Evolutionary conservation across 2,888 invertebrate genomes (phyloP).

Genomic region (Patella depressa): DNA sequence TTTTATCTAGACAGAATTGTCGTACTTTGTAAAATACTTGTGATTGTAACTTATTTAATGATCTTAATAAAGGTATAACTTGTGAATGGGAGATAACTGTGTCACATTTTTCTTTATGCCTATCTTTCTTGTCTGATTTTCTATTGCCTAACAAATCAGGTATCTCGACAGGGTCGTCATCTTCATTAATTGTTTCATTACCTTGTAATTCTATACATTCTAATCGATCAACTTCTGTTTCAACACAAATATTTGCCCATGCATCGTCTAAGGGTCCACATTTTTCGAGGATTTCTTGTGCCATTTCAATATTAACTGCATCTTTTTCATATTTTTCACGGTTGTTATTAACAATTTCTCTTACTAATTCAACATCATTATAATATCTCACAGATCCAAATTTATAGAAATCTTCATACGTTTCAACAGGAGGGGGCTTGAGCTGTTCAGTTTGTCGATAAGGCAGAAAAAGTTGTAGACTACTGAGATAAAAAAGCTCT

Average conservation of each 20-base stretch:
- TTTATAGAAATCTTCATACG: conserved; percentile 3
- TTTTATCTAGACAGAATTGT: conserved; percentile 21
- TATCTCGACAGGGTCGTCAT: neutral
- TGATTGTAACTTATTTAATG: conserved; percentile 23
- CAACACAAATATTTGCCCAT: conserved; percentile 10
- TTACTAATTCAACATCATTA: neutral
- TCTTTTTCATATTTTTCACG: conserved; percentile 8
- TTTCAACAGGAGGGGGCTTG: neutral
- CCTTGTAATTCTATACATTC: neutral
- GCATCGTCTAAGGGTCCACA: conserved; percentile 14
- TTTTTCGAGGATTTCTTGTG: conserved; percentile 2
- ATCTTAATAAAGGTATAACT: conserved; percentile 6
- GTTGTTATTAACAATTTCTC: conserved; percentile 4
- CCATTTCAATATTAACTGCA: neutral
- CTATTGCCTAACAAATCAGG: neutral
- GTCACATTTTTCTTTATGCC: neutral
- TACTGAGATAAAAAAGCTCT: conserved; percentile 13
- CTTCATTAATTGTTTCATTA: neutral
- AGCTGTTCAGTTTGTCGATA: conserved; percentile 4
- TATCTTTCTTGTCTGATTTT: neutral
- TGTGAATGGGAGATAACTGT: neutral
- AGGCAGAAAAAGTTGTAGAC: conserved; percentile 16
- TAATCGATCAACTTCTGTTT: conserved; percentile 11
- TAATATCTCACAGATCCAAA: neutral
- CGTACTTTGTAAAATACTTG: conserved; percentile 26